Evolutionary conservation across 92 coral and sea anemone genomes (phyloP).

Genomic region (Nematostella vectensis): DNA sequence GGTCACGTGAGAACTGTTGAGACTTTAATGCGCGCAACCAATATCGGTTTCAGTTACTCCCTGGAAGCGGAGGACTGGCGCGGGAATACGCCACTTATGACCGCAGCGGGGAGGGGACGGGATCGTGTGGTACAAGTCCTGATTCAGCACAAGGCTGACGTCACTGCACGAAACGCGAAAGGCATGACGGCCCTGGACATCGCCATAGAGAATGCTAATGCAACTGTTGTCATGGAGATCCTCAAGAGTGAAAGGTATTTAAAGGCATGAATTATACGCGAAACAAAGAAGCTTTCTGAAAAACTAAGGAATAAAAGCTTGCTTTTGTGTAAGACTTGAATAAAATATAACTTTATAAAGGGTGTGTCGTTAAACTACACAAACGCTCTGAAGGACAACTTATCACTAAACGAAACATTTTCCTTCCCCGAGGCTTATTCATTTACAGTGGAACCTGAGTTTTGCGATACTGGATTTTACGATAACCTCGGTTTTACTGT

Average conservation of each 20-base stretch:
- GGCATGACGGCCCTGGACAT: constrained; percentile 54
- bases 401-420: no score
- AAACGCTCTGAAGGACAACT: no score
- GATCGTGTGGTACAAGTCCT: constrained; percentile 31
- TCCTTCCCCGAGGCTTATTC: no score
- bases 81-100: constrained; percentile 55
- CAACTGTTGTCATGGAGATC: constrained; percentile 49
- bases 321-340: neutral
- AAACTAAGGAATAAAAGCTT: neutral
- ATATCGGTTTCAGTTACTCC: constrained; percentile 7
- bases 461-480: no score
- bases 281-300: no score
- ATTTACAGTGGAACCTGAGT: no score
- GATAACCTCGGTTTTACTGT: no score
- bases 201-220: constrained; percentile 55
- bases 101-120: constrained; percentile 52
- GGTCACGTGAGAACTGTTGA: constrained; percentile 39
- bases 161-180: constrained; percentile 32
- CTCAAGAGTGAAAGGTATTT: constrained; percentile 50
- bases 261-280: no score
- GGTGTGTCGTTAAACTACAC: neutral
- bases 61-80: constrained; percentile 41
- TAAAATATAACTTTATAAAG: neutral
- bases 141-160: constrained; percentile 41
- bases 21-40: constrained; percentile 20